These are phyloP conservation scores for Amblyopsis rosae DNA, from an alignment of 2,113 vertebrate species.

Conservation along the genomic window DNA sequence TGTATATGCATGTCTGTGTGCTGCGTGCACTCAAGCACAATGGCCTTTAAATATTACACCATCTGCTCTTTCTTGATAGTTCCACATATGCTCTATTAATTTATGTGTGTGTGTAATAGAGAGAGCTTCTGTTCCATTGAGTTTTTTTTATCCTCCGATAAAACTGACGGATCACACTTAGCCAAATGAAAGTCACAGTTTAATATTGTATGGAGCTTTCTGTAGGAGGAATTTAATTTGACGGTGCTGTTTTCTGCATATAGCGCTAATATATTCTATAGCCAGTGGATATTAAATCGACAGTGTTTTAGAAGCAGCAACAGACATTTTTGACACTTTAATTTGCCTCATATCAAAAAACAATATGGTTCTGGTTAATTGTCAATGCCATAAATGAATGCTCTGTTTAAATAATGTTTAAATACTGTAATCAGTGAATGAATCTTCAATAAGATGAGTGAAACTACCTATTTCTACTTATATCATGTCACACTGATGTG, in stretches of 20 bases:
- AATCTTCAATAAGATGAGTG: too few relatives aligned
- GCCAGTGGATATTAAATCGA: background rate
- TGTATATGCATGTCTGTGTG: slow-evolving; percentile 6
- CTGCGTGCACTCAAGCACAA: background rate
- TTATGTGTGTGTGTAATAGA: background rate
- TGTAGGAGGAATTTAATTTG: too few relatives aligned
- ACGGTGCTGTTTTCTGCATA: background rate
- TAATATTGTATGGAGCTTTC: background rate
- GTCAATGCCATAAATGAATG: background rate
- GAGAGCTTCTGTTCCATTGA: background rate
- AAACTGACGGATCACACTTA: too few relatives aligned
- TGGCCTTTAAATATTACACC: slow-evolving; percentile 2
- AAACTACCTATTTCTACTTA: too few relatives aligned
- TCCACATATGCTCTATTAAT: background rate
- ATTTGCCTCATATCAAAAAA: background rate
- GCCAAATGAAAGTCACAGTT: background rate
- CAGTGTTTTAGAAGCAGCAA: background rate
- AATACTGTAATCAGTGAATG: too few relatives aligned
- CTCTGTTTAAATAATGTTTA: background rate
- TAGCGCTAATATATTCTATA: background rate
- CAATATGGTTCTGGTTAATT: background rate
- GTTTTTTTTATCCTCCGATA: background rate
- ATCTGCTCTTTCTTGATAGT: slow-evolving; percentile 2
- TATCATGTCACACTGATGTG: too few relatives aligned
- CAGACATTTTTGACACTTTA: background rate